phyloP scores from a whole-genome alignment of 1,140 invertebrate genomes.

The Lasioglossum baleicum region DNA sequence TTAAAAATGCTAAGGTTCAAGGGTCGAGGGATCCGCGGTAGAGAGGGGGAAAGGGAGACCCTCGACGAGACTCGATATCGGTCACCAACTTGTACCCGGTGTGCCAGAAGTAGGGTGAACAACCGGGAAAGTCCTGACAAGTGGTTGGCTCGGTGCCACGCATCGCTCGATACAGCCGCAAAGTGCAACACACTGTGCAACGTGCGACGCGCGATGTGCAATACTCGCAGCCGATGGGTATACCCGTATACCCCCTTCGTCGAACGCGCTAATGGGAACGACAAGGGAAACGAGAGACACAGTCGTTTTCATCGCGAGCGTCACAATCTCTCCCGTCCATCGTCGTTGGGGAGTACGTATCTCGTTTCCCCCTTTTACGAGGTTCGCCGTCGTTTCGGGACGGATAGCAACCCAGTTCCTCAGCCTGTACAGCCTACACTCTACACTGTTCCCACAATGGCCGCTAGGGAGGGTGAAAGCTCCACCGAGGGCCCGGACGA shows the following conservation, averaged over 20 bases:
- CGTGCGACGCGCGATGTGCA: neutral
- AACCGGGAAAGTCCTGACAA: conserved; percentile 60
- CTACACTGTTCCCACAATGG: too few species aligned
- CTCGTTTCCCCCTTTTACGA: too few species aligned
- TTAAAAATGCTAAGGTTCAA: neutral
- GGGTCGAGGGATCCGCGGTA: neutral
- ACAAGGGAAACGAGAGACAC: neutral
- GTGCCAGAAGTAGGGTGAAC: conserved; percentile 53
- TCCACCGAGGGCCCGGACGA: too few species aligned
- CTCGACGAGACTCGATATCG: conserved; percentile 35
- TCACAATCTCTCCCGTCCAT: too few species aligned
- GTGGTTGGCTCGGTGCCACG: conserved; percentile 69
- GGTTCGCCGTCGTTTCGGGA: too few species aligned
- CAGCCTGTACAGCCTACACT: too few species aligned
- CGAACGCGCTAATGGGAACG: conserved; percentile 15
- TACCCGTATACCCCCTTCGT: neutral
- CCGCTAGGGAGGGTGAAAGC: too few species aligned
- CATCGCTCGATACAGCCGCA: conserved; percentile 32
- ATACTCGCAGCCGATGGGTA: too few species aligned
- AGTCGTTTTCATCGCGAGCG: too few species aligned
- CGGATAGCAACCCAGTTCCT: too few species aligned
- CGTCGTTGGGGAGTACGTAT: too few species aligned
- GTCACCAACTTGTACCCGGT: conserved; percentile 22
- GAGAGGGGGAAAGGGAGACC: neutral
- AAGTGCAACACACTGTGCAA: conserved; percentile 36